These are phyloP conservation scores for Heteromormyrus szaboi DNA, from an alignment of 2,797 vertebrate genomes.

Conservation along the genomic window DNA sequence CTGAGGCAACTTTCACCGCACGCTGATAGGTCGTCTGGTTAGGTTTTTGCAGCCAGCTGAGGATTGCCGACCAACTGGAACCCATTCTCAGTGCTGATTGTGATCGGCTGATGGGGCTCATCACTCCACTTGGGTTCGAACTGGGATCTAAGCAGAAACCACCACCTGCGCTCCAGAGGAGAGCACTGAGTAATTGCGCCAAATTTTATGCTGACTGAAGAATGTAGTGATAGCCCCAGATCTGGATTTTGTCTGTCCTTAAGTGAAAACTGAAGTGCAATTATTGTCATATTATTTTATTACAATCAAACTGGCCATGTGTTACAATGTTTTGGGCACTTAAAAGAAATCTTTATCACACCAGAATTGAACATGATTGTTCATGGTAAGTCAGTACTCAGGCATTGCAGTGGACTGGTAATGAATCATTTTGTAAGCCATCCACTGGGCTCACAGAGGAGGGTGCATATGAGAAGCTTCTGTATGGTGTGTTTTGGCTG, in stretches of 20 bases:
- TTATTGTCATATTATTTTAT: neutral
- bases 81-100: neutral
- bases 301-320: neutral
- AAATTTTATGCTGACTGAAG: neutral
- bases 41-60: neutral
- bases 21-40: neutral
- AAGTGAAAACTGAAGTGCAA: neutral
- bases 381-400: neutral
- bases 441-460: neutral
- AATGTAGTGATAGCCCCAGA: neutral
- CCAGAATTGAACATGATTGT: neutral
- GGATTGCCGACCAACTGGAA: neutral
- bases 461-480: neutral
- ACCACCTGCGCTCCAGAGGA: neutral
- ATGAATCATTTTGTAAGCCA: neutral
- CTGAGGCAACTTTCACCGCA: neutral
- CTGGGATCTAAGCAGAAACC: neutral
- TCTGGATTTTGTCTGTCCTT: neutral
- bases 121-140: neutral
- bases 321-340: neutral
- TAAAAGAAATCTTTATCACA: constrained; percentile 8
- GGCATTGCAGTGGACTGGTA: neutral
- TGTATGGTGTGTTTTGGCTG: neutral
- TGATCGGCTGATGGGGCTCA: neutral
- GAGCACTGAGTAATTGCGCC: neutral